Conservation (phyloP, 2,888 invertebrate species). For the Diaphora mendica region DNA sequence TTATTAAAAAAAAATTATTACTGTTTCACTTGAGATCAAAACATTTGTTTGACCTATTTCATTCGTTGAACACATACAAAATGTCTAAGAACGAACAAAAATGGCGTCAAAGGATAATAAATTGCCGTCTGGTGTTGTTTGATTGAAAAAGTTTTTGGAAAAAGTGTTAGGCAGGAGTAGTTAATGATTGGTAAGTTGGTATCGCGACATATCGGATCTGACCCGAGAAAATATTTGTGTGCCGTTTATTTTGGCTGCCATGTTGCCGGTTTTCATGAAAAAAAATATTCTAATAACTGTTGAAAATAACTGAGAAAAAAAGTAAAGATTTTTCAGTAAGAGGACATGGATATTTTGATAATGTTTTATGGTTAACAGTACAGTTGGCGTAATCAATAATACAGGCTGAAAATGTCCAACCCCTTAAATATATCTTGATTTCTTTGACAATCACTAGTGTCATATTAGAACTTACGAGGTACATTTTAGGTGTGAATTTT, state of each 20-base stretch:
- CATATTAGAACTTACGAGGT: no score
- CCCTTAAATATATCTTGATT: no score
- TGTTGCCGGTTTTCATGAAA: not conserved
- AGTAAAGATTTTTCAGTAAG: not conserved
- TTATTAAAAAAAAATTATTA: not conserved
- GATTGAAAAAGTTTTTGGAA: conserved; percentile 61
- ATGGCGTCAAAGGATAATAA: conserved; percentile 44
- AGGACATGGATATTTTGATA: not conserved
- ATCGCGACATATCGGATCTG: conserved; percentile 34
- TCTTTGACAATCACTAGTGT: no score
- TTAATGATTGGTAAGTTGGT: conserved; percentile 49
- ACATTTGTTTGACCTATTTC: conserved; percentile 6
- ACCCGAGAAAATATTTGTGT: conserved; percentile 25
- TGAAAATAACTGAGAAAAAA: not conserved
- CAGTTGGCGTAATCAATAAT: not conserved
- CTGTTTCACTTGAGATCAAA: not conserved
- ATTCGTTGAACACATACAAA: conserved; percentile 14
- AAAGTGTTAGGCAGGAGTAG: conserved; percentile 36
- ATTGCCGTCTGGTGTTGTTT: conserved; percentile 50
- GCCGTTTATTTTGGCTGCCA: not conserved
- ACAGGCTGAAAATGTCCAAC: no score
- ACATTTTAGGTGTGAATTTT: no score
- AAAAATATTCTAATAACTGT: not conserved
- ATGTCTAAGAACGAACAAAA: conserved; percentile 23
- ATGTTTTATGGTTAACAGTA: not conserved